Evolutionary conservation across 2,113 vertebrate species (phyloP).

Genomic region (Sminthopsis crassicaudata): DNA sequence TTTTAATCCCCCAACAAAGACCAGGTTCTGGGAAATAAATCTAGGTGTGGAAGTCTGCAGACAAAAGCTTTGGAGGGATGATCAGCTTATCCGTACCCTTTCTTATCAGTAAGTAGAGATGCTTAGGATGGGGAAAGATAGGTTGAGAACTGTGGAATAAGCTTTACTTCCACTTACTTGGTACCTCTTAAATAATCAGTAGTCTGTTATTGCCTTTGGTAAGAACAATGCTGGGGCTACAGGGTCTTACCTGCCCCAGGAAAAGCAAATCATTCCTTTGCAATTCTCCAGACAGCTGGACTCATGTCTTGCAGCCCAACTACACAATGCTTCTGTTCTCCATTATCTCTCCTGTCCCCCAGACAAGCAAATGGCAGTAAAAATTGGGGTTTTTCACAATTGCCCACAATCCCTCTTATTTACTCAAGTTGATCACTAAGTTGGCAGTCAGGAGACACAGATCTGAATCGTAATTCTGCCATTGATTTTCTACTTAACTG

Average conservation of each 20-base stretch:
- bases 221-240: not conserved
- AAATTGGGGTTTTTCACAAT: not conserved
- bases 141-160: too few relatives aligned
- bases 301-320: not conserved
- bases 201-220: not conserved
- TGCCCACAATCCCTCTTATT: slow-evolving; percentile 52
- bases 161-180: accelerated
- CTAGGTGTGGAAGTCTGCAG: not conserved
- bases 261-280: not conserved
- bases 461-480: not conserved
- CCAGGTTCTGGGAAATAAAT: not conserved
- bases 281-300: not conserved
- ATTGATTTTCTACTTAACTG: not conserved
- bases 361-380: not conserved
- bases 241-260: not conserved
- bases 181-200: not conserved
- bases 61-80: not conserved
- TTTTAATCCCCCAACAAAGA: not conserved
- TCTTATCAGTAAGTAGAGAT: not conserved
- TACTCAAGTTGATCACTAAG: slow-evolving; percentile 49
- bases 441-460: not conserved
- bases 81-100: not conserved
- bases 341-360: slow-evolving; percentile 29
- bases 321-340: slow-evolving; percentile 31
- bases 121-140: not conserved